Evolutionary conservation across 2,888 invertebrate genomes (phyloP), one percentile per base, ranked within the genome.

Genomic region (Diloba caeruleocephala): DNA sequence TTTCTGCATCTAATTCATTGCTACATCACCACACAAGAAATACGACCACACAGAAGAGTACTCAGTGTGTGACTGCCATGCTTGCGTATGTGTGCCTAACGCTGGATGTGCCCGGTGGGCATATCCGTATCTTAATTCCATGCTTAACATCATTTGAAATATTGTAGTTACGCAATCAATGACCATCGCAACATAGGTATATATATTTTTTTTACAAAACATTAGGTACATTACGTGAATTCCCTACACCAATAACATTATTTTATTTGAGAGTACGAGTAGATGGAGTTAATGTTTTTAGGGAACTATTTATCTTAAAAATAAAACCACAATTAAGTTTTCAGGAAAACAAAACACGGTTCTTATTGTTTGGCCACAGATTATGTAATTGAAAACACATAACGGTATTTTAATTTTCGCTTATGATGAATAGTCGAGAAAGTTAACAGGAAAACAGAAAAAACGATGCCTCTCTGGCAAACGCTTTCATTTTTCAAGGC

Each of bases 401-500:
- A 60, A 64, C 52, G 49, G 26, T 61, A 58, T 66, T 69, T 52
- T 60, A 66, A 66, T 61, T 65, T 65, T 42, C 13, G 13, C 60
- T 52, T 34, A 78, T 79, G 79, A 81, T 74, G 74, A 76, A 82
- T 79, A 76, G 73, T 68, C 72, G 61, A 63, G 71, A 77, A 80
- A 81, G 82, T 81, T 79, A 77, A 75, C 64, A 68, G 61, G 68
- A 71, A 74, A 76, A 72, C 54, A 49, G 13, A 72, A 71, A 74
- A 76, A 70, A 59, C 59, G 61, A 58, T 59, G 68, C 68, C 71
- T 65, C 62, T 78, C 68, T 65, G 55, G 58, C 52, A 67, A 81
- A 64, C 62, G 73, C 68, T 74, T 76, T 63, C 83, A 85, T 84
- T 84, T 86, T 81, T 83, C 85, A 84, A 78, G 67, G 66, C 81